These are phyloP conservation scores for Trachelus stipa DNA, from an alignment of 2,888 invertebrate species.

Conservation along the genomic window DNA sequence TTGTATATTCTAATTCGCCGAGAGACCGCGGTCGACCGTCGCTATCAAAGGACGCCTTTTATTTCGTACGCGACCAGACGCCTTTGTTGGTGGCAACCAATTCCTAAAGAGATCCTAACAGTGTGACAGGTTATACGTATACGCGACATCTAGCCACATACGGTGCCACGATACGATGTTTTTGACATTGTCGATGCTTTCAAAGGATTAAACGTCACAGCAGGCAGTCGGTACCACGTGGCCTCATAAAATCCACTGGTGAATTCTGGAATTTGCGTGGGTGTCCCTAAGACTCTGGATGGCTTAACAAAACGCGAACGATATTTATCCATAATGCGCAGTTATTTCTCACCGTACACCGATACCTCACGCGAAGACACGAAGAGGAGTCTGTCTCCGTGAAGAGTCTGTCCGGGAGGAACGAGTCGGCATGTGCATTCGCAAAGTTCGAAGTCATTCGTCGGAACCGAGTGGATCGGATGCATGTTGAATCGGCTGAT, in stretches of 20 bases:
- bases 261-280: background rate
- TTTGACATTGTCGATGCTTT: background rate
- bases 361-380: background rate
- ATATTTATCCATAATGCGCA: background rate
- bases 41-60: conserved; percentile 1
- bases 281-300: background rate
- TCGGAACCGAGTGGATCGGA: background rate
- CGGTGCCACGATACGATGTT: background rate
- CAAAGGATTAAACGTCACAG: background rate
- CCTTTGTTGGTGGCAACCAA: conserved; percentile 3
- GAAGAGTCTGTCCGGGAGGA: background rate
- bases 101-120: conserved; percentile 1
- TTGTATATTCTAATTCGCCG: conserved; percentile 8
- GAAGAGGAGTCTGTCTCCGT: background rate
- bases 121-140: background rate
- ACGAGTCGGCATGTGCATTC: background rate
- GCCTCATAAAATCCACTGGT: background rate
- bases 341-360: background rate
- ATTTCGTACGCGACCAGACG: conserved; percentile 3
- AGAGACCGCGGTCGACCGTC: background rate
- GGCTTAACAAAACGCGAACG: background rate
- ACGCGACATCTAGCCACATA: background rate
- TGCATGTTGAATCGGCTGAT: background rate
- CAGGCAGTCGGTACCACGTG: background rate
- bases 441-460: background rate